Evolutionary conservation across 2,797 vertebrate genomes (phyloP), one percentile per base, ranked within the genome.

Genomic region (Sebastes taczanowskii): DNA sequence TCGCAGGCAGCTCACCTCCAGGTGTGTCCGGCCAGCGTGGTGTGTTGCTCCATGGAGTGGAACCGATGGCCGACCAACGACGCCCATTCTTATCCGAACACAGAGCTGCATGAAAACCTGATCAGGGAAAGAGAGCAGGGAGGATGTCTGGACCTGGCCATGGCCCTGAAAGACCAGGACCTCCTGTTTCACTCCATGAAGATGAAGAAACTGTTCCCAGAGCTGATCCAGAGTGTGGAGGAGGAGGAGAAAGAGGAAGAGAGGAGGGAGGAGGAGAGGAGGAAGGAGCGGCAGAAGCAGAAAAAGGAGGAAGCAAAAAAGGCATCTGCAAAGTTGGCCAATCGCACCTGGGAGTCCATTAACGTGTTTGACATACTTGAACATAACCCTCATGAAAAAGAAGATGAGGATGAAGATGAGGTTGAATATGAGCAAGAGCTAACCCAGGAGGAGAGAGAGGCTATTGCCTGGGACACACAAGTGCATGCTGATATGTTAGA

Each of bases 31-130:
- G 98, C 98, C 90, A 99, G 99, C 0, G 91, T 98, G 38, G 97
- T 99, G 58, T 95, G 95, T 87, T 99, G 99, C 92, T 97, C 97
- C 0, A 97, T 99, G 98, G 98, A 99, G 73, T 99, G 98, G 98
- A 97, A 97, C 79, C 97, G 98, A 65, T 99, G 97, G 97, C 97
- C 97, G 1, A 93, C 95, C 0, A 91, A 96, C 9, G 97, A 98
- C 25, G 95, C 96, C 1, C 95, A 97, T 58, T 95, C 94, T 2
- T 69, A 88, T 0, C 94, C 96, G 5, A 94, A 95, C 64, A 74
- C 71, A 1, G 94, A 93, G 74, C 88, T 96, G 16, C 81, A 93
- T 35, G 83, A 92, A 38, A 95, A 94, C 66, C 86, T 96, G 53
- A 35, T 96, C n/a, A 78, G 35, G 34, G 91, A 94, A 2, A 75